Base-by-base conservation (phyloP, 2,113 vertebrate genomes). In the Onychostruthus taczanowskii region DNA sequence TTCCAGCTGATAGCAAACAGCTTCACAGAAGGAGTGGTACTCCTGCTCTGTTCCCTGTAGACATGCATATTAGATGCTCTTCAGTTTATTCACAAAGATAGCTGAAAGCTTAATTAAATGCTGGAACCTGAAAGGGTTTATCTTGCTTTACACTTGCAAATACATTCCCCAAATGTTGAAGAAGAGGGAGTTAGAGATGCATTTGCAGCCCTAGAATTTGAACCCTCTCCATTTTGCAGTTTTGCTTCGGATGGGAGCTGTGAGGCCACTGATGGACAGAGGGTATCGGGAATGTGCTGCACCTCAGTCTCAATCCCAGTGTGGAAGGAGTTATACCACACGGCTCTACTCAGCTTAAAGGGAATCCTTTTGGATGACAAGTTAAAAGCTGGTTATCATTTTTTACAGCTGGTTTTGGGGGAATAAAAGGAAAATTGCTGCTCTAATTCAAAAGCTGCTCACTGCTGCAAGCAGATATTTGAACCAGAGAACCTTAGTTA, bases 71-170 rank as follows among this genome's bases (percentile, higher is more conserved):
- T 95, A 77, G 87, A 94, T 91, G 61, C 43, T 94, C 69, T 92
- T 85, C 59, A 9, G 61, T 97, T 96, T 95, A 96, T 96, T 96
- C 97, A 96, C 88, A 93, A 83, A 97, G 86, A 75, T 88, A 95
- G 56, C 93, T 79, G 94, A 96, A 96, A 96, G 96, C 94, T 97
- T 95, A 95, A 67, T 95, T 97, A 96, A 95, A 96, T 95, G 63
- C 86, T 96, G 67, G 84, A 97, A 92, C 90, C 37, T 93, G 95
- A 95, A 97, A 86, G 82, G 88, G 92, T 96, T 95, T 95, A 64
- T 95, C 82, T 95, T 93, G 35, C 72, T 87, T 92, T 87, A 85
- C 53, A 56, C 50, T 96, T 95, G 81, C 92, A 97, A 95, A 94
- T 94, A 78, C 78, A 90, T 97, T 96, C 89, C 77, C 64, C 73